Evolutionary conservation across 1,140 invertebrate species (phyloP), one percentile per base, ranked within the genome.

Genomic region (Aphidius ervi): DNA sequence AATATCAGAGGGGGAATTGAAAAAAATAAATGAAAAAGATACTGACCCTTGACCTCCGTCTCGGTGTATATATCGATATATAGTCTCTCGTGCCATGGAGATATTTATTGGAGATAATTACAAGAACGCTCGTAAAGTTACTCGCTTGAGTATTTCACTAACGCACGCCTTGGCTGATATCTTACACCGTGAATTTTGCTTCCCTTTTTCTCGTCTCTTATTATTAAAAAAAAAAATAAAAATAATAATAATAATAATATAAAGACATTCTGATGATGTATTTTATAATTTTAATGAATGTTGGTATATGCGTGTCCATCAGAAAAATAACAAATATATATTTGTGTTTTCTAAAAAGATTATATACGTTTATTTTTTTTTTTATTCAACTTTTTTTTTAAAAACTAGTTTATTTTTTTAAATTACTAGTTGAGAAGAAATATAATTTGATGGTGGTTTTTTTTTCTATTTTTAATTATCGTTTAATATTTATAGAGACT

Each of bases 61-160:
- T 20, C 68, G 57, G 70, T 73, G 56, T 46, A 70, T 75, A 75
- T 76, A 73, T 73, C 70, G 70, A 74, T 74, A 68, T 69, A 74
- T 41, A 42, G 70, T 68, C 70, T 78, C 75, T 78, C 75, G 71
- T 76, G 74, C 74, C 71, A 71, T 71, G 70, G 68, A 78, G 77
- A 78, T 78, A 79, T 79, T 79, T 79, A 79, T 78, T 79, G 77
- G 67, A 78, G 76, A 79, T 79, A 79, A 79, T 79, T 79, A 78
- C 73, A 76, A 76, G 75, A 76, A 72, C 72, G 76, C 71, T 77
- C 76, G 73, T 79, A 79, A 79, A 79, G 68, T 77, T 73, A 72
- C 56, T 31, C 7, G 47, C 55, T 43, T 9, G 40, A 66, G 67
- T 31, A 31, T 31, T 31, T 31, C 23, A 31, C 23, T 31, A 68